Evolutionary conservation across 2,888 invertebrate genomes (phyloP).

Genomic region (Brachyopa scutellaris): DNA sequence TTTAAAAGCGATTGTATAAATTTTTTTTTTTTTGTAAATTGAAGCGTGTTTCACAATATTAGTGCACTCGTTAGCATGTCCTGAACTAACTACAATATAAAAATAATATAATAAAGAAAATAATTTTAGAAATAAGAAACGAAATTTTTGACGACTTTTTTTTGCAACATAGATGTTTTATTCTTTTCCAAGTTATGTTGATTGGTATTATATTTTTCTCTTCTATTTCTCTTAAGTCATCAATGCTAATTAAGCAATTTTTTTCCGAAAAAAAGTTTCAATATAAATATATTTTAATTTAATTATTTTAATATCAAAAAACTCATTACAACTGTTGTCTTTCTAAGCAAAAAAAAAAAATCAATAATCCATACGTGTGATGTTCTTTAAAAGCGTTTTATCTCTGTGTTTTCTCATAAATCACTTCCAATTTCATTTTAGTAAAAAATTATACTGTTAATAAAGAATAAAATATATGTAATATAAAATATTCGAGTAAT

Average conservation of each 20-base stretch:
- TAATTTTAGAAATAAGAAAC: conserved; percentile 42
- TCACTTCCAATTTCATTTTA: conserved; percentile 23
- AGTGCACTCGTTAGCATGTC: not conserved
- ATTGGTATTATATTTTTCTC: conserved; percentile 46
- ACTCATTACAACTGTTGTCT: conserved; percentile 3
- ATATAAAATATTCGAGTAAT: conserved; percentile 32
- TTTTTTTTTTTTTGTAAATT: not conserved
- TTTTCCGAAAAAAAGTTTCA: conserved; percentile 11
- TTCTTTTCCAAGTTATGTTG: conserved; percentile 25
- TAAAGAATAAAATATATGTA: conserved; percentile 16
- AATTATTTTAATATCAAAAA: conserved; percentile 58
- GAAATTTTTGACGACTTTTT: conserved; percentile 55
- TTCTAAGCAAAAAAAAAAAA: conserved; percentile 15
- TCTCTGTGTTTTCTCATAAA: conserved; percentile 5
- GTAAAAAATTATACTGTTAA: conserved; percentile 15
- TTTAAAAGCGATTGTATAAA: not conserved
- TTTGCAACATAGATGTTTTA: conserved; percentile 64
- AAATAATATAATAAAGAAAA: not conserved
- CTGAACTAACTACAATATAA: conserved; percentile 15
- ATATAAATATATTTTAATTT: conserved; percentile 75
- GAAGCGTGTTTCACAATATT: not conserved
- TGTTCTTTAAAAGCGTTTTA: not conserved
- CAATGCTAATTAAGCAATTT: conserved; percentile 73
- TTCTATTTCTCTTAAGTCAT: conserved; percentile 75
- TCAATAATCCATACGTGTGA: not conserved